Conservation (phyloP, 2,797 vertebrate species). For the Podargus strigoides region DNA sequence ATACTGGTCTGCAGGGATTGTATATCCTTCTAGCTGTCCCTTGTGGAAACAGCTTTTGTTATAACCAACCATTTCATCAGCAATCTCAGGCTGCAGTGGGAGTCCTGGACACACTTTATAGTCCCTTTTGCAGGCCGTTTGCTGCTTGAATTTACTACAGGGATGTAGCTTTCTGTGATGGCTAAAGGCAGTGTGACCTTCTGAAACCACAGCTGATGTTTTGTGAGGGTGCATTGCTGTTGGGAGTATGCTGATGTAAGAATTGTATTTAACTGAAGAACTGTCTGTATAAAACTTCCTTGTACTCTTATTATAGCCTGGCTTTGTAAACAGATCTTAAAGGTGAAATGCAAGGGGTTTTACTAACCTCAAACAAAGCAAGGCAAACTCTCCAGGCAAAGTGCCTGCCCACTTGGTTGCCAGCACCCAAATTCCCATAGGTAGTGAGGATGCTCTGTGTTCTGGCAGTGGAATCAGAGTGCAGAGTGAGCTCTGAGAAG, state of each 20-base stretch:
- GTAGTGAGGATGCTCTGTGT: background rate
- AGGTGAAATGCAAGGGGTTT: background rate
- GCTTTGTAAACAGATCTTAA: background rate
- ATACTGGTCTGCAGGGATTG: background rate
- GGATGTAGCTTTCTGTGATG: background rate
- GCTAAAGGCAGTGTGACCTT: background rate
- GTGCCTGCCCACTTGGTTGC: background rate
- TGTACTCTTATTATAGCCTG: background rate
- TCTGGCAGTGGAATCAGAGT: background rate
- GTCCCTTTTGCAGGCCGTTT: background rate
- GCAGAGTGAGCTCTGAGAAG: background rate
- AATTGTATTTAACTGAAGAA: background rate
- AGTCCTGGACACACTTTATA: background rate
- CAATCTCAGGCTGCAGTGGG: background rate
- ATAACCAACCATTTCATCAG: background rate
- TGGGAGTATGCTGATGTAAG: background rate
- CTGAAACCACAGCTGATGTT: background rate
- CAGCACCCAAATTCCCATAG: background rate
- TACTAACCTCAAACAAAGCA: background rate
- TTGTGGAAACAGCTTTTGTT: background rate
- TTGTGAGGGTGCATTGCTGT: background rate
- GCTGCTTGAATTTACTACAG: background rate
- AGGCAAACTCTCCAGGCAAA: background rate
- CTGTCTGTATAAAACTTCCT: background rate
- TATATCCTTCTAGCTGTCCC: background rate